Percentiles rank a stretch among this genome's conserved stretches.
These are phyloP conservation scores for Stictonetta naevosa DNA, from an alignment of 2,113 vertebrate genomes.

Conservation along the genomic window DNA sequence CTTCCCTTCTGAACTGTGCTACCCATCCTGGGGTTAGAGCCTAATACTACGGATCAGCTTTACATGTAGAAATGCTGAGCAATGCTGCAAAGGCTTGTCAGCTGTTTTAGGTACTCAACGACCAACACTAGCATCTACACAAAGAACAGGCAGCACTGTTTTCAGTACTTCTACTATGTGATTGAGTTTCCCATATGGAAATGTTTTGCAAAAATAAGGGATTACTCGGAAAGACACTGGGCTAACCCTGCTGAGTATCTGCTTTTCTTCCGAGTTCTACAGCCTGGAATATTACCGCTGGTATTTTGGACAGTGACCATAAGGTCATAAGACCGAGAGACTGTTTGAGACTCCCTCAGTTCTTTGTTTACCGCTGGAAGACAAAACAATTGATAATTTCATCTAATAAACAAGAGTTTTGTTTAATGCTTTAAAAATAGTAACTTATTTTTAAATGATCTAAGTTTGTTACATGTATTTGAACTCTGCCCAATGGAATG, in stretches of 20 bases:
- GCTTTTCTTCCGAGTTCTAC: constrained; percentile 57
- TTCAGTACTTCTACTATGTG: constrained; percentile 17
- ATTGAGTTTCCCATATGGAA: constrained; percentile 52
- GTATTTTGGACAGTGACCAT: constrained; percentile 67
- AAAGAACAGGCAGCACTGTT: not conserved
- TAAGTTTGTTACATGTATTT: not conserved
- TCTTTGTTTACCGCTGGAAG: constrained; percentile 59
- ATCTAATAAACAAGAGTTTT: not conserved
- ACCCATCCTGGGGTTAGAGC: not conserved
- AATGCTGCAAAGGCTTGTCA: not conserved
- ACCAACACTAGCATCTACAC: not conserved
- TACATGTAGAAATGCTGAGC: not conserved
- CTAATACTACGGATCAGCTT: constrained; percentile 22
- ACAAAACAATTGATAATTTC: constrained; percentile 31
- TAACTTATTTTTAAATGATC: not conserved
- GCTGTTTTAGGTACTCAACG: not conserved
- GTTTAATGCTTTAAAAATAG: not conserved
- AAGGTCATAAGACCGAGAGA: constrained; percentile 41
- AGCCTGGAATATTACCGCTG: not conserved
- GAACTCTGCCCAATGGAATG: not conserved
- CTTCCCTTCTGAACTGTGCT: not conserved
- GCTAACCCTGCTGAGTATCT: constrained; percentile 64
- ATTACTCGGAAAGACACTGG: constrained; percentile 54
- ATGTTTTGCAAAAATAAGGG: constrained; percentile 58
- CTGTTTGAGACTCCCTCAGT: not conserved